Evolutionary conservation across 2,888 invertebrate species (phyloP), one percentile per base, ranked within the genome.

Genomic region (Sarcophaga variegata): DNA sequence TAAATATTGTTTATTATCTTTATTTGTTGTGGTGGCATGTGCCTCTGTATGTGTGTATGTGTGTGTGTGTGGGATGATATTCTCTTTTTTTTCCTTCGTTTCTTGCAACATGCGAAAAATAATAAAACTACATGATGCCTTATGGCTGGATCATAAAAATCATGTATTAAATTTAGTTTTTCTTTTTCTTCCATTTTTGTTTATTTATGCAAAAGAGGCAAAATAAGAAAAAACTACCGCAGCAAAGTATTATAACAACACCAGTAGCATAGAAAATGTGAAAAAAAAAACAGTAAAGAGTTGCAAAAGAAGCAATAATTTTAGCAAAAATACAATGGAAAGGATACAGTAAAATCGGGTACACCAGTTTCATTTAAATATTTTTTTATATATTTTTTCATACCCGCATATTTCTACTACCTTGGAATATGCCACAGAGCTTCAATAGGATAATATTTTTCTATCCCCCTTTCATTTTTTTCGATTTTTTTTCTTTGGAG

Each of bases 111-210:
- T 64, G 71, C 20, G 45, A 63, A 76, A 64, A 60, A 75, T 76
- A 84, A 80, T 76, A 84, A 84, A 70, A 63, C 80, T 80, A 75
- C 70, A 80, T 71, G 70, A 80, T 84, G 84, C 75, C 80, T 84
- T 69, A 75, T 80, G 80, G 79, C 70, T 54, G 60, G 75, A 84
- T 71, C 75, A 84, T 84, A 84, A 75, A 84, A 75, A 47, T 60
- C 66, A 25, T 75, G 64, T 80, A 80, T 70, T 80, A 64, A 45
- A 59, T 70, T 63, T 72, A 47, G 66, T 60, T 62, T 69, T 62
- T 54, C 17, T 54, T 54, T 54, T 54, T 54, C 17, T 54, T 0
- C 4, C 14, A 49, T 27, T 77, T 71, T 78, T 80, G 71, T 83
- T 74, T 83, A 79, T 83, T 83, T 75, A 77, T 83, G 45, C 66